These are phyloP conservation scores for Tridacna gigas DNA, from an alignment of 2,888 invertebrate genomes.

Conservation along the genomic window DNA sequence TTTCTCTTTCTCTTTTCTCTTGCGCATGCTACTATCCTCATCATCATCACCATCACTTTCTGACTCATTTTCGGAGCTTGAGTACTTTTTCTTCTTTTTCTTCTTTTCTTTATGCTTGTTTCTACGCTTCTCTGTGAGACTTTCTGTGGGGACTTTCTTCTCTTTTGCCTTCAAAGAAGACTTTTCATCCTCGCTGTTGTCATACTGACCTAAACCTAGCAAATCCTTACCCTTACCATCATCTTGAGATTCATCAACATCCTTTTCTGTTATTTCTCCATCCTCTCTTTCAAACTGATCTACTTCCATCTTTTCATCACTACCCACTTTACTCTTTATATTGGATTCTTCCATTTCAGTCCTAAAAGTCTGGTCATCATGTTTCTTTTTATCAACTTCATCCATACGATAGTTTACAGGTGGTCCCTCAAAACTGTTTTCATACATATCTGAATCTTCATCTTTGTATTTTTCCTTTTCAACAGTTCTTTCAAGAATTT, in stretches of 20 bases:
- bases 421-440: background rate
- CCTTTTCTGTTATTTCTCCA: conserved; percentile 15
- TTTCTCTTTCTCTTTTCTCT: background rate
- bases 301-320: conserved; percentile 13
- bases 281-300: conserved; percentile 12
- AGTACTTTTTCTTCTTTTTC: conserved; percentile 22
- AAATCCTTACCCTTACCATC: background rate
- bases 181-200: background rate
- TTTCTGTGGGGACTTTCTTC: background rate
- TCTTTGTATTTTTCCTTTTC: background rate
- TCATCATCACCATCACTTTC: conserved; percentile 28
- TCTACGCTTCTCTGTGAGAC: background rate
- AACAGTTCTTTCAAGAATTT: background rate
- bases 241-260: background rate
- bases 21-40: conserved; percentile 1
- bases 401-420: background rate
- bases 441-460: background rate
- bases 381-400: conserved; percentile 5
- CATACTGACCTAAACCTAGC: background rate
- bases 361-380: background rate
- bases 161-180: background rate
- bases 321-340: background rate
- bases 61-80: conserved; percentile 29
- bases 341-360: background rate
- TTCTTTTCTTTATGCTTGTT: conserved; percentile 17